phyloP scores from a whole-genome alignment of 1,140 invertebrate species.

The Aphaenogaster ashmeadi region DNA sequence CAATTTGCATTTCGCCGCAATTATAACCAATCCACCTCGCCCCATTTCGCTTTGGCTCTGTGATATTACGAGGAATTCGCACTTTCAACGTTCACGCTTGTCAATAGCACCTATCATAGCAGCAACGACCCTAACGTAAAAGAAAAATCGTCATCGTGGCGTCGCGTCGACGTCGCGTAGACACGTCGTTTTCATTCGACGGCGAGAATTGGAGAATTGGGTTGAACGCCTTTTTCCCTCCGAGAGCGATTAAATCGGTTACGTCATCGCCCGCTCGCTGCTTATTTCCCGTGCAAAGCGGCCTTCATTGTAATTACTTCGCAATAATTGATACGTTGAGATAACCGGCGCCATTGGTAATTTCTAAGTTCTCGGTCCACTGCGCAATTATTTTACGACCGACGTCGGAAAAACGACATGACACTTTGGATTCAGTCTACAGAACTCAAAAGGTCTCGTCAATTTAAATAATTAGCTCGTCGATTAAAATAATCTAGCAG shows the following conservation, averaged over 20 bases:
- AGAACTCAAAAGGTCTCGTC: background rate
- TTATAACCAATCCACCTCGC: slow-evolving; percentile 63
- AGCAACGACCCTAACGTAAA: background rate
- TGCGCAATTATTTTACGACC: slow-evolving; percentile 44
- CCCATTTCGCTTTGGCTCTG: background rate
- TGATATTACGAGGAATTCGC: slow-evolving; percentile 19
- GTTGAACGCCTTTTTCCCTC: slow-evolving; percentile 22
- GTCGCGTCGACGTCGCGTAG: background rate
- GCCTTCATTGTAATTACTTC: slow-evolving; percentile 60
- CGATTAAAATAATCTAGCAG: background rate
- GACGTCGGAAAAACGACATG: slow-evolving; percentile 1
- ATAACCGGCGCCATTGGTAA: slow-evolving; percentile 51
- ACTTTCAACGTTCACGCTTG: slow-evolving; percentile 21
- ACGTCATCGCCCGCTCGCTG: slow-evolving; percentile 17
- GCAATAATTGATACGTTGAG: slow-evolving; percentile 54
- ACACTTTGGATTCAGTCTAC: background rate
- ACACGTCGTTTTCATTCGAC: background rate
- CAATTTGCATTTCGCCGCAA: slow-evolving; percentile 69
- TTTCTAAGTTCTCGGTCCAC: slow-evolving; percentile 55
- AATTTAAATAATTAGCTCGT: background rate
- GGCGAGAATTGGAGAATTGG: slow-evolving; percentile 32
- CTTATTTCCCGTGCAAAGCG: slow-evolving; percentile 23
- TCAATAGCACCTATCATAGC: slow-evolving; percentile 8
- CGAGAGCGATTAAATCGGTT: slow-evolving; percentile 17
- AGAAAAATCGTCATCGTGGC: background rate